Evolutionary conservation across 2,888 invertebrate species (phyloP).

Genomic region (Chorisops tibialis): DNA sequence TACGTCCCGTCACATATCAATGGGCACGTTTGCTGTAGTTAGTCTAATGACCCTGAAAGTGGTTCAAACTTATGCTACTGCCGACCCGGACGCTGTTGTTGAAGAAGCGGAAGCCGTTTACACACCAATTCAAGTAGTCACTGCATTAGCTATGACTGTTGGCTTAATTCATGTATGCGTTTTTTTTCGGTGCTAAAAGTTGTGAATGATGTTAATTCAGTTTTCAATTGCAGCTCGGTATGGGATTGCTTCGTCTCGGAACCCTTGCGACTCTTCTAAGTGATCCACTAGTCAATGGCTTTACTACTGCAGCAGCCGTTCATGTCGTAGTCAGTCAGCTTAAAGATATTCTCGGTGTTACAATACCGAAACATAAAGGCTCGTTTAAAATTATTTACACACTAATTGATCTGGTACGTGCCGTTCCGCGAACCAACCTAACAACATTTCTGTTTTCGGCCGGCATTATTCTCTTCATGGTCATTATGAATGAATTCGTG

Average conservation of each 20-base stretch:
- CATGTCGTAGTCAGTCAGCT: conserved; percentile 70
- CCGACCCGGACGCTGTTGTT: conserved; percentile 24
- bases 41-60: conserved; percentile 81
- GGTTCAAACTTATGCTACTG: conserved; percentile 56
- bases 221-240: conserved; percentile 55
- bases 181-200: background rate
- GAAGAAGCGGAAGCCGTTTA: conserved; percentile 40
- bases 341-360: conserved; percentile 61
- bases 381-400: conserved; percentile 61
- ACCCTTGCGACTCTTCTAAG: conserved; percentile 60
- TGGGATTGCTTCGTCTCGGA: conserved; percentile 62
- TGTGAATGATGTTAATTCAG: background rate
- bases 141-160: conserved; percentile 69
- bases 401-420: conserved; percentile 57
- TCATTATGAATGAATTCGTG: conserved; percentile 62
- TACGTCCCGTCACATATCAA: conserved; percentile 78
- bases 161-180: conserved; percentile 63
- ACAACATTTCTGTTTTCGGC: conserved; percentile 62
- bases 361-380: conserved; percentile 57
- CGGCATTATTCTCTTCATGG: conserved; percentile 59
- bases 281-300: conserved; percentile 67
- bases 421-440: conserved; percentile 58
- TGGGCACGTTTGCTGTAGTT: conserved; percentile 79
- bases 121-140: conserved; percentile 65
- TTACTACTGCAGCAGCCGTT: conserved; percentile 69